These are phyloP conservation scores for Epinotia brunnichana DNA, from an alignment of 2,888 invertebrate species.

Conservation along the genomic window DNA sequence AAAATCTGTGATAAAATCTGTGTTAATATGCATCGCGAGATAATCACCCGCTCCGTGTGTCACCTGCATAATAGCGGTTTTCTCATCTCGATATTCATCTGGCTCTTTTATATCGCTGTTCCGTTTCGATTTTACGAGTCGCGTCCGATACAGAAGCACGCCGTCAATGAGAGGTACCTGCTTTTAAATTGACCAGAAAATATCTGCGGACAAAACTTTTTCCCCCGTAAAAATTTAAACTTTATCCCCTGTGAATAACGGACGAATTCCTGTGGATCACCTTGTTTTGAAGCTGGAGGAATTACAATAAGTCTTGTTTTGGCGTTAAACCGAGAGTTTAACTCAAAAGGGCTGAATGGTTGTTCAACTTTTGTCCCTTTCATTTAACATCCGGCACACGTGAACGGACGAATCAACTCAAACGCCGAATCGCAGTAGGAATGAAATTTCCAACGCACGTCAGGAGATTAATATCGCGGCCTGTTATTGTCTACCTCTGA, in stretches of 20 bases:
- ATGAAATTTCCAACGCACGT: slow-evolving; percentile 52
- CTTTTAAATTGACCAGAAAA: slow-evolving; percentile 55
- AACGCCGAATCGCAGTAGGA: slow-evolving; percentile 60
- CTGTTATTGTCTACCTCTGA: slow-evolving; percentile 48
- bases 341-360: slow-evolving; percentile 68
- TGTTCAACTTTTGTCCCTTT: slow-evolving; percentile 63
- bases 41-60: slow-evolving; percentile 52
- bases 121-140: slow-evolving; percentile 79
- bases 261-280: not conserved
- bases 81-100: slow-evolving; percentile 79
- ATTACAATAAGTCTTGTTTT: slow-evolving; percentile 70
- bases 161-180: slow-evolving; percentile 66
- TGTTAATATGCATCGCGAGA: too few relatives aligned
- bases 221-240: slow-evolving; percentile 52
- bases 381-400: slow-evolving; percentile 78
- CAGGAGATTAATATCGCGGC: slow-evolving; percentile 51
- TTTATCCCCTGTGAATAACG: slow-evolving; percentile 48
- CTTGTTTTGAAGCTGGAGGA: slow-evolving; percentile 50
- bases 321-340: slow-evolving; percentile 71
- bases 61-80: slow-evolving; percentile 69
- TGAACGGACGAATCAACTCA: slow-evolving; percentile 62
- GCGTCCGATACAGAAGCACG: slow-evolving; percentile 60
- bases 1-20: not conserved
- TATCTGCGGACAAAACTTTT: slow-evolving; percentile 47
- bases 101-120: slow-evolving; percentile 72